Base-by-base conservation (phyloP, 2,113 vertebrate genomes). In the Hemibagrus wyckioides region DNA sequence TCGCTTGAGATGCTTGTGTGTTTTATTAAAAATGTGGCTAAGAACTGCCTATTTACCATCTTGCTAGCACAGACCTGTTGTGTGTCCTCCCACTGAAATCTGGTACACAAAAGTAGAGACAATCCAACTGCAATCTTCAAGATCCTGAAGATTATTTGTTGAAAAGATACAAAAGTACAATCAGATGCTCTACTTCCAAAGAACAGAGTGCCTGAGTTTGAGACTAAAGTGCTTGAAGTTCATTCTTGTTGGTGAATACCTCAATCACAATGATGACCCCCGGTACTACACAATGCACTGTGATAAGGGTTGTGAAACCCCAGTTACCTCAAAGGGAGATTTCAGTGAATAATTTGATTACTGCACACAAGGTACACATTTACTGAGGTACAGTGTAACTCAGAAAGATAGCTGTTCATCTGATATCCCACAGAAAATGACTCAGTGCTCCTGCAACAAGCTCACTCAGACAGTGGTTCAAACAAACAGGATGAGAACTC, bases 401-500 rank as follows among this genome's bases (percentile, higher is more conserved):
- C 57, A 14, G 19, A 75, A n/a, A 50, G n/a, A 50, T 76, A 50
- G 4, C 19, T 50, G 41, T 65, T 79, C 33, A 84, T 59, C 33
- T 83, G 44, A 59, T 79, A 30, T 61, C 13, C 36, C 73, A 41
- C 59, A 67, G 59, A 63, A 19, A 80, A 86, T 50, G 44, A 83
- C 25, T 82, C 41, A 48, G 28, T 48, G 28, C 28, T 0, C 11
- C 39, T 61, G 56, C 28, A 76, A 75, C 19, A 75, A 41, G 50
- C 71, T 50, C 17, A 50, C 73, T 65, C 57, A 77, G 41, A 33
- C 39, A 63, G n/a, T 77, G 8, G 44, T 61, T 10, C 44, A 77
- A 75, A 77, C 52, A 57, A 81, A 81, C 33, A 39, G 21, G 54
- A 80, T 80, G 54, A 81, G 33, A 81, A 81, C 23, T 63, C 6